These are phyloP conservation scores for Ploceus nigricollis DNA, from an alignment of 2,113 vertebrate genomes.

Conservation along the genomic window DNA sequence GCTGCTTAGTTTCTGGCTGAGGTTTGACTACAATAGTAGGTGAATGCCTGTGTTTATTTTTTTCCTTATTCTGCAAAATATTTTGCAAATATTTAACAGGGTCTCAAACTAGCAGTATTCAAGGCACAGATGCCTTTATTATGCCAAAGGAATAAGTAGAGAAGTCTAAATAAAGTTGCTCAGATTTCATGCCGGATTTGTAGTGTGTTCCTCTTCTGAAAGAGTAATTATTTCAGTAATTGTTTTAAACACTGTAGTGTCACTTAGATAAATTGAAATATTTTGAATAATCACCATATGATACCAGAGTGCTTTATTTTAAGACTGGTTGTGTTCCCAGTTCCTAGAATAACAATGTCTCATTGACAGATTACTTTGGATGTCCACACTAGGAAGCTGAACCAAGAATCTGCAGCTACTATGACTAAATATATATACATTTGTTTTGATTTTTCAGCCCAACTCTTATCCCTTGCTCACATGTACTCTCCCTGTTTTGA, in stretches of 20 bases:
- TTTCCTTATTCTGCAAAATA: background rate
- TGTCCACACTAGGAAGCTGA: background rate
- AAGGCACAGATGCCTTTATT: background rate
- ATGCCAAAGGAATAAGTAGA: background rate
- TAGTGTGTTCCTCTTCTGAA: background rate
- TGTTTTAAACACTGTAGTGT: background rate
- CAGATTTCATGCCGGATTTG: background rate
- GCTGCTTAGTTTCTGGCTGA: background rate
- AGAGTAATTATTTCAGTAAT: background rate
- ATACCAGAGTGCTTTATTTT: background rate
- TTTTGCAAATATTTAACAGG: background rate
- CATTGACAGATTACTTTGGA: background rate
- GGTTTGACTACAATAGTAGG: background rate
- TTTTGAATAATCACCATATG: background rate
- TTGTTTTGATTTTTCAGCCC: background rate
- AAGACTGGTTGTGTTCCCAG: background rate
- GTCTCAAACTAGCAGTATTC: background rate
- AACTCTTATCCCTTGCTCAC: background rate
- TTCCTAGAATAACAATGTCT: background rate
- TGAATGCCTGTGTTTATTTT: background rate
- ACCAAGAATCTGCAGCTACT: background rate
- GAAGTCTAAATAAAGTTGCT: background rate
- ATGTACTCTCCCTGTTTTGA: fast-evolving
- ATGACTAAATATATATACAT: background rate
- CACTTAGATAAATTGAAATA: background rate